Percentiles rank a stretch among this genome's conserved stretches.
These are phyloP conservation scores for Drosophila peninsularis DNA, from an alignment of 2,888 invertebrate genomes.

Conservation along the genomic window DNA sequence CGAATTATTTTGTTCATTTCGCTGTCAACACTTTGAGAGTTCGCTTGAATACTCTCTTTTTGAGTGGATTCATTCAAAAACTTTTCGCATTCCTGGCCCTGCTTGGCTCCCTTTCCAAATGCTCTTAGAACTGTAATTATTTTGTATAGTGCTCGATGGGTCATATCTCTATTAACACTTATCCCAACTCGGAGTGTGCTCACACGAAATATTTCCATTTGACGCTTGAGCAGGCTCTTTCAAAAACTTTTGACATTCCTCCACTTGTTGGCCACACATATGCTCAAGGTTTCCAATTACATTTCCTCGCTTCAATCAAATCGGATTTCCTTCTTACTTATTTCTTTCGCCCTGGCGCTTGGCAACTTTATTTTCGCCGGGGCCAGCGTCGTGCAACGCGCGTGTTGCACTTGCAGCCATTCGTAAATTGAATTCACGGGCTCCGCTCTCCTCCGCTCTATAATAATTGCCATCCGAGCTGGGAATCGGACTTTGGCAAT, in stretches of 20 bases:
- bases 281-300: slow-evolving; percentile 74
- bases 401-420: slow-evolving; percentile 71
- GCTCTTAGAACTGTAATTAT: not conserved
- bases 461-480: slow-evolving; percentile 57
- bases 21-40: not conserved
- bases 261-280: slow-evolving; percentile 39
- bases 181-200: not conserved
- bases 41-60: not conserved
- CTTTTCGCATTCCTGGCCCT: not conserved
- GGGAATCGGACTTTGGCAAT: slow-evolving; percentile 62
- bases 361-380: slow-evolving; percentile 39
- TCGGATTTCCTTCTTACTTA: slow-evolving; percentile 26
- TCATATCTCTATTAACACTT: not conserved
- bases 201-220: slow-evolving; percentile 19
- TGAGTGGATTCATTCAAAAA: not conserved
- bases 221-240: slow-evolving; percentile 10
- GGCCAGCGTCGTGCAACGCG: slow-evolving; percentile 61
- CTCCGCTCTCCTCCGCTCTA: slow-evolving; percentile 8
- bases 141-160: not conserved
- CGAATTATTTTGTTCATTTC: not conserved
- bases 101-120: not conserved
- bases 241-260: not conserved
- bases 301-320: slow-evolving; percentile 78
- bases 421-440: slow-evolving; percentile 80
- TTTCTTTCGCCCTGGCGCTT: slow-evolving; percentile 2